Conservation (phyloP, 1,140 invertebrate genomes). For the Pentalonia nigronervosa region DNA sequence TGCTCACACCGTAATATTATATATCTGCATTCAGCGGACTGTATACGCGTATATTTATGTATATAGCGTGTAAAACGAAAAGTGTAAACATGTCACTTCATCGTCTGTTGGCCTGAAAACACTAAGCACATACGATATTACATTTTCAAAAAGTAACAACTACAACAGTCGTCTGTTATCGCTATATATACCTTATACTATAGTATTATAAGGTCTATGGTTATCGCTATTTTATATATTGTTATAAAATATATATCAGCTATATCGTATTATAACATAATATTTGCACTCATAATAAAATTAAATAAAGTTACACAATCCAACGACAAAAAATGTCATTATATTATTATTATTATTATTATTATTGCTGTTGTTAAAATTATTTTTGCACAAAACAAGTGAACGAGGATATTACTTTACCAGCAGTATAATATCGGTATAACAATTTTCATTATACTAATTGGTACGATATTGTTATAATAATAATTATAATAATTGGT, state of each 20-base stretch:
- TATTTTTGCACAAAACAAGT: no score
- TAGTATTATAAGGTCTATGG: no score
- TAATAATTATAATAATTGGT: no score
- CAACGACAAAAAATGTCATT: no score
- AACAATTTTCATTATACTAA: no score
- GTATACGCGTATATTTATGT: no score
- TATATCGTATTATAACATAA: background rate
- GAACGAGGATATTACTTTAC: background rate
- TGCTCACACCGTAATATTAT: background rate
- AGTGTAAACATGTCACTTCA: background rate
- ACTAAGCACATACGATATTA: background rate
- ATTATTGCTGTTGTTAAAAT: no score
- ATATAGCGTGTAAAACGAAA: background rate
- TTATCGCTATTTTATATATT: no score
- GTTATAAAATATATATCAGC: no score
- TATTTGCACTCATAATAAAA: background rate
- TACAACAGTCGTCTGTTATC: background rate
- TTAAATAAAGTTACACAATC: no score
- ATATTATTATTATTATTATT: background rate
- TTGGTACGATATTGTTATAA: no score
- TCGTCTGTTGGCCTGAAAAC: background rate
- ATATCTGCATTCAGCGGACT: background rate
- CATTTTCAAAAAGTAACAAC: background rate
- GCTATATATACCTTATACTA: background rate
- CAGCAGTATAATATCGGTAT: no score